Evolutionary conservation across 64 coral and sea anemone genomes (phyloP), one percentile per base, ranked within the genome.

Genomic region (Pachyseris speciosa): DNA sequence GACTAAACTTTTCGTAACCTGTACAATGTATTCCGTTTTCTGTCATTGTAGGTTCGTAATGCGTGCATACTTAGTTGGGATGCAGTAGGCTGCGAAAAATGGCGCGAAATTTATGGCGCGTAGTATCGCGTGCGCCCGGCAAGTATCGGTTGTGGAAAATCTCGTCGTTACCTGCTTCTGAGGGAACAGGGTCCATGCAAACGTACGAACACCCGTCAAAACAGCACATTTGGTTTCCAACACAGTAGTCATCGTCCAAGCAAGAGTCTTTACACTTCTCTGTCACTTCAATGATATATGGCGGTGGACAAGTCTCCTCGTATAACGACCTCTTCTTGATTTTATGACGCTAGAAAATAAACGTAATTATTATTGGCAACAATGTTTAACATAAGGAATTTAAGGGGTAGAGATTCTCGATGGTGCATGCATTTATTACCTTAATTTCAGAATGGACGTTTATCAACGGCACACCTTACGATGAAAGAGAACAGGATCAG

Each of bases 221-320:
- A 52, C 87, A 90, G 31, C 87, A 90, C 38, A 90, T 67, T 69
- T 78, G 30, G 42, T 69, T 90, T 51, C 87, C 87, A 25, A 80
- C 32, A 16, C 87, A 90, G 22, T 90, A 75, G 49, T 90, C 87
- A 51, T 90, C 72, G n/a, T 64, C 47, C 45, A 67, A 26, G 17
- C 87, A 90, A 16, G 72, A 49, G 17, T 90, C 87, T n/a, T 47
- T 80, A 51, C 87, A 90, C 4, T 69, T 47, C 10, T 90, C 87
- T 55, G 39, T 34, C 19, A 69, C 41, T 50, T 67, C 43, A 41
- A 67, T 64, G 65, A 53, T 27, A 29, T 80, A 76, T 79, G 87
- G 73, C 10, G 87, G 87, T 2, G 87, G 87, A 16, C 87, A 90
- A 0, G 87, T 80, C 6, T 90, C 87, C 65, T 80, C 72, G 60